Conservation (phyloP, 2,888 invertebrate genomes). For the Orchesella flavescens region DNA sequence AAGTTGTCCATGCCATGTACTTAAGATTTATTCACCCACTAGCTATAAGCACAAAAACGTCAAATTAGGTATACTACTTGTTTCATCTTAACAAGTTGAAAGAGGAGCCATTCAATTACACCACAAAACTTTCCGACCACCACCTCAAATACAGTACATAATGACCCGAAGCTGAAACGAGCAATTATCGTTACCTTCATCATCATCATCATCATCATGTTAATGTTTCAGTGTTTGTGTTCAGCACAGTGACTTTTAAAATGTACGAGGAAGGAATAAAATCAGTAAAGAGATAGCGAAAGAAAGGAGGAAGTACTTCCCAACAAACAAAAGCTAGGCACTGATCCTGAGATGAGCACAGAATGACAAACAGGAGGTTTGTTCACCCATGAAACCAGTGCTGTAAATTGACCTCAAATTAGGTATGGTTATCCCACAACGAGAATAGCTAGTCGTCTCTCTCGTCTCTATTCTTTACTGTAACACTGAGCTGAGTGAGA, state of each 20-base stretch:
- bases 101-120: conserved; percentile 36
- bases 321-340: neutral
- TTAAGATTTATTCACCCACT: no score
- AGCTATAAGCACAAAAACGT: no score
- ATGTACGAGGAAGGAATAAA: conserved; percentile 24
- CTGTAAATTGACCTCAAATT: conserved; percentile 55
- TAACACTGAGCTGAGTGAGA: conserved; percentile 18
- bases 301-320: neutral
- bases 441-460: conserved; percentile 23
- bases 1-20: no score
- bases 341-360: conserved; percentile 1
- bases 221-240: neutral
- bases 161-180: conserved; percentile 27
- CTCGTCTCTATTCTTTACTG: neutral
- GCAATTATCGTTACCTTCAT: conserved; percentile 49
- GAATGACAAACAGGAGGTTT: conserved; percentile 53
- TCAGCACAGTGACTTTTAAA: neutral
- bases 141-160: conserved; percentile 13
- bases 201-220: conserved; percentile 29
- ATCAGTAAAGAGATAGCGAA: conserved; percentile 19
- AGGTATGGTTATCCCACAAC: conserved; percentile 45
- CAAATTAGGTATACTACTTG: no score
- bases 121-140: neutral
- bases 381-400: conserved; percentile 56
- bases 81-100: no score